These are phyloP conservation scores for Coryphaenoides rupestris DNA, from an alignment of 2,113 vertebrate genomes.

Conservation along the genomic window DNA sequence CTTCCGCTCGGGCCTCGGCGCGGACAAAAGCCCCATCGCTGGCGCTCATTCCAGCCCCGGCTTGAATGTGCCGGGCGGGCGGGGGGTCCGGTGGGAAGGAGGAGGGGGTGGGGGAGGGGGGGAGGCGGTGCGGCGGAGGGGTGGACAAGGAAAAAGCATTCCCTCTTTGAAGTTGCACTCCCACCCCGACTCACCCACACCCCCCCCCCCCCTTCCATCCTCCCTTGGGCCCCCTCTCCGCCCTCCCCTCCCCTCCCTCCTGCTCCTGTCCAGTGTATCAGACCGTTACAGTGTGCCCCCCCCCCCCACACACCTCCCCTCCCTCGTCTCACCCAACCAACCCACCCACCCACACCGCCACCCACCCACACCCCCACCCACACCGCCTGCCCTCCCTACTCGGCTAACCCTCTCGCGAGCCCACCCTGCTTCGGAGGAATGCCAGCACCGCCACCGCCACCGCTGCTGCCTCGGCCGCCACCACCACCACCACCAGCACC, in stretches of 20 bases:
- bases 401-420: conserved; percentile 61
- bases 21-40: conserved; percentile 44
- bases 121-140: not conserved
- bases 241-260: conserved; percentile 30
- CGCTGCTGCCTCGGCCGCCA: no score
- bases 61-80: conserved; percentile 29
- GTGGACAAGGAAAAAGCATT: not conserved
- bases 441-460: conserved; percentile 68
- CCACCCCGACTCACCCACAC: not conserved
- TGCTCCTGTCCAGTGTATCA: conserved; percentile 38
- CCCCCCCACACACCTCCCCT: conserved; percentile 25
- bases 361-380: not conserved
- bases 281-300: conserved; percentile 57
- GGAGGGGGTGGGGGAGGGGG: not conserved
- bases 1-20: conserved; percentile 25
- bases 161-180: not conserved
- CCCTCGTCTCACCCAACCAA: not conserved
- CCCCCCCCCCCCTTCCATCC: not conserved
- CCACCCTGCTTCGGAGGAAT: conserved; percentile 86
- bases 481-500: no score
- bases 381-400: conserved; percentile 38
- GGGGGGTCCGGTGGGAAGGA: not conserved
- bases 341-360: not conserved
- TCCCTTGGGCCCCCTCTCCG: not conserved
- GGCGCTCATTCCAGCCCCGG: conserved; percentile 49